These are phyloP conservation scores for Tympanoctomys barrerae DNA, from an alignment of 2,797 vertebrate genomes.

Conservation along the genomic window DNA sequence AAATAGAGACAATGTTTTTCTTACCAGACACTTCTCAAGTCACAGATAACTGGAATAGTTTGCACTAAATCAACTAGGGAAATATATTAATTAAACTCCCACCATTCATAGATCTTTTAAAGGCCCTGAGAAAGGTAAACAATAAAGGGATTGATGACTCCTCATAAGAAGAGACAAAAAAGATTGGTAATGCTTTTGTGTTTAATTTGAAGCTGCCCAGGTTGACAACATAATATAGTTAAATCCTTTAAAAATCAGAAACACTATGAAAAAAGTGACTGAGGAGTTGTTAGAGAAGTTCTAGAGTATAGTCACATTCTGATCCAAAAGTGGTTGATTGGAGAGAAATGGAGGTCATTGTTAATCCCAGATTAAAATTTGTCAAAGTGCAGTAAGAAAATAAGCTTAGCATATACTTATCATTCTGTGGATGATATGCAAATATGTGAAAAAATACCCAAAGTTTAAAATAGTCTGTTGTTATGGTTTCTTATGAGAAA, in stretches of 20 bases:
- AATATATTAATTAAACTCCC: constrained; percentile 41
- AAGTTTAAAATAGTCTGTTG: constrained; percentile 72
- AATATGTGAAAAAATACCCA: constrained; percentile 1
- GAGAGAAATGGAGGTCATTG: neutral
- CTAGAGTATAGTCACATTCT: neutral
- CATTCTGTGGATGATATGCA: constrained; percentile 39
- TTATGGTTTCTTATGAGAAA: constrained; percentile 74
- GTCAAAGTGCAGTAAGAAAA: constrained; percentile 26
- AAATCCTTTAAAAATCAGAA: constrained; percentile 18
- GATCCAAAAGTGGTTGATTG: neutral
- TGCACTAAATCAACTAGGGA: constrained; percentile 7
- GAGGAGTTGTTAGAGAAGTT: neutral
- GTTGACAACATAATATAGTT: neutral
- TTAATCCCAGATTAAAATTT: constrained; percentile 57
- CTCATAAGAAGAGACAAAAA: constrained; percentile 11
- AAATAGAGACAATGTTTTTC: constrained; percentile 53
- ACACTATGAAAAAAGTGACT: neutral
- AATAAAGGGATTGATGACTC: constrained; percentile 1
- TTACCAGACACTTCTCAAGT: constrained; percentile 37
- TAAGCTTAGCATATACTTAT: constrained; percentile 4
- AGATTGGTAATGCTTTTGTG: neutral
- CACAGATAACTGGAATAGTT: neutral
- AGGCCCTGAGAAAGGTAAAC: neutral
- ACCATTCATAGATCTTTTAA: neutral
- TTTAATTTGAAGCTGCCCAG: constrained; percentile 32